A percentile compares a stretch with the other conserved stretches of the same genome.
These are phyloP conservation scores for Pteropus alecto DNA, from an alignment of 2,113 vertebrate genomes.

Conservation along the genomic window DNA sequence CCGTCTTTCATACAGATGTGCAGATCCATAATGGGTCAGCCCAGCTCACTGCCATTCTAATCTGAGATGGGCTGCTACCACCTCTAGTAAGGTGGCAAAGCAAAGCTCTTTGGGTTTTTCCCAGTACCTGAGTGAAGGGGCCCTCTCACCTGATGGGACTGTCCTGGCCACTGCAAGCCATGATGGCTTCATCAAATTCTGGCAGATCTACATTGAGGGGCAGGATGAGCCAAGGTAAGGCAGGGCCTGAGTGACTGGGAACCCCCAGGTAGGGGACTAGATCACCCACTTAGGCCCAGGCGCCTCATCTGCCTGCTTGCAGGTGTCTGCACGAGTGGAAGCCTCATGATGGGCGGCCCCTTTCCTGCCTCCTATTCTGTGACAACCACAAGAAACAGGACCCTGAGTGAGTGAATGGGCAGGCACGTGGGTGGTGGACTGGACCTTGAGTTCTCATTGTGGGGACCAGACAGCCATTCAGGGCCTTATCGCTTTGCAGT, in stretches of 20 bases:
- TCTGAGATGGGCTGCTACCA: neutral
- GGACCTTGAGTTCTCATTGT: neutral
- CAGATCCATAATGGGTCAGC: neutral
- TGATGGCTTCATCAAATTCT: slow-evolving; percentile 98
- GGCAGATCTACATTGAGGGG: slow-evolving; percentile 98
- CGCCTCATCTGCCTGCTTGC: slow-evolving; percentile 5
- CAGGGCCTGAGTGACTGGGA: neutral
- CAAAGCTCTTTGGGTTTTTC: slow-evolving; percentile 50
- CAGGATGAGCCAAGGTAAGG: slow-evolving; percentile 95
- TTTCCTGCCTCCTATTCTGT: slow-evolving; percentile 97
- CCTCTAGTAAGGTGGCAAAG: neutral
- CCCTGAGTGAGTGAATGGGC: slow-evolving; percentile 91
- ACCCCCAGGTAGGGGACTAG: neutral
- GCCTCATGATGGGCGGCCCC: slow-evolving; percentile 92
- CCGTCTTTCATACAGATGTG: neutral
- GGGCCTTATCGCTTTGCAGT: slow-evolving; percentile 77
- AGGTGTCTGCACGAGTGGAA: slow-evolving; percentile 98
- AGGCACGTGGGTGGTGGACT: neutral
- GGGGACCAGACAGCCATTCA: neutral
- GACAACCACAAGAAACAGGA: slow-evolving; percentile 99
- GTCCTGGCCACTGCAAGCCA: slow-evolving; percentile 98
- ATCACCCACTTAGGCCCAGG: neutral
- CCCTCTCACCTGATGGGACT: slow-evolving; percentile 96
- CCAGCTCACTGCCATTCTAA: neutral
- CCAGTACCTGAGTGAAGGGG: slow-evolving; percentile 95